Evolutionary conservation across 2,888 invertebrate species (phyloP), one percentile per base, ranked within the genome.

Genomic region (Zygogramma bicolorata): DNA sequence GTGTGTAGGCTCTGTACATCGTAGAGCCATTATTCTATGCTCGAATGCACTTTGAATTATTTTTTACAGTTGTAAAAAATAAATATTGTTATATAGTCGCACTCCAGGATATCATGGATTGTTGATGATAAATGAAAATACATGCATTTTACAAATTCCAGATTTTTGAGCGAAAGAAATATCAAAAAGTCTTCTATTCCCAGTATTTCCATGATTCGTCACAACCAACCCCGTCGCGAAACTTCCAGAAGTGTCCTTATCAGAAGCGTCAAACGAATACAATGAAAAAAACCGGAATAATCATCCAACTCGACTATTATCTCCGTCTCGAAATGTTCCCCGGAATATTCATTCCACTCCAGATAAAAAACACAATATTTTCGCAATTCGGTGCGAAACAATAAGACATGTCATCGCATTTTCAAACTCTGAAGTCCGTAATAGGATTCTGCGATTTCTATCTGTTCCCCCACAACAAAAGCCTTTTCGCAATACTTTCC

Each of bases 391-490:
- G 57, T 40, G 65, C 65, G 46, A 65, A 72, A 72, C 72, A 72
- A 72, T 72, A 69, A 72, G 72, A 69, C 68, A 58, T 69, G 68
- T 72, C 72, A 72, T 68, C 65, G 65, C 66, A 42, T 69, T 65
- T 69, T 65, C 68, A 46, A 68, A 65, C 61, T 72, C 72, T 42
- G 65, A 72, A 72, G 72, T 72, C 68, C 68, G 53, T 72, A 72
- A 72, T 72, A 69, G 72, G 72, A 72, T 73, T 75, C 68, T 58
- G 66, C 53, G 72, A 69, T 73, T 73, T 70, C 75, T 72, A 72
- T 72, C 72, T 70, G 75, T 70, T 68, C 58, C 20, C 66, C 68
- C 65, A 61, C 65, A 75, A 75, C 75, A 75, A 75, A 75, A 61
- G 72, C 61, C 65, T 69, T 66, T 59, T 63, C 73, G 71, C 73